Evolutionary conservation across 1,140 invertebrate species (phyloP), one percentile per base, ranked within the genome.

Genomic region (Philopotamus ludificatus): DNA sequence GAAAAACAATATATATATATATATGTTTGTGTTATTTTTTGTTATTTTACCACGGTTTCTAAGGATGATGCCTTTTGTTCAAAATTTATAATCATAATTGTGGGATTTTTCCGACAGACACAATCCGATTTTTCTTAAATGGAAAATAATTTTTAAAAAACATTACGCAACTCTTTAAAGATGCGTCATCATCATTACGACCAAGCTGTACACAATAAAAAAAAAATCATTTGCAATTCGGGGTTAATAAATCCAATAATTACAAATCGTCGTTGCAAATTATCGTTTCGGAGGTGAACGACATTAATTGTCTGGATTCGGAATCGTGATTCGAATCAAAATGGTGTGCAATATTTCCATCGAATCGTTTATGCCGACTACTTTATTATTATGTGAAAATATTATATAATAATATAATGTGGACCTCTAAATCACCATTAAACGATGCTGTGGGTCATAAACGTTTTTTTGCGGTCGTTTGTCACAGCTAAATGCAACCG

Each of bases 21-120:
- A n/a, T n/a, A n/a, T n/a, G n/a, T n/a, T n/a, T n/a, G n/a, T n/a
- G n/a, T n/a, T n/a, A 34, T 4, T 7, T 34, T 34, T 34, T 34
- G 28, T 4, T 42, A 45, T 41, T 60, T 60, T 60, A 42, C 57
- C 57, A 60, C 57, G 57, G 47, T 60, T 60, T 60, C 57, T 39
- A 60, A 42, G 20, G 25, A 3, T n/a, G 8, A n/a, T 42, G 34
- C 18, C 23, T 22, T 21, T 21, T 18, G 23, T 42, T 16, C 12
- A 25, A n/a, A 47, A 12, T 1, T 25, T 16, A 25, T 25, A 12
- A 7, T 25, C 25, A 39, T 34, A 34, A 34, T 34, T 34, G 57
- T 60, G 57, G 47, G 57, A 60, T 18, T 41, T 1, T 57, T 34
- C 28, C 12, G 28, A 12, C 4, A 34, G 28, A 34, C 4, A 12